phyloP scores from a whole-genome alignment of 1,140 invertebrate genomes.

The Diorhabda elongata region DNA sequence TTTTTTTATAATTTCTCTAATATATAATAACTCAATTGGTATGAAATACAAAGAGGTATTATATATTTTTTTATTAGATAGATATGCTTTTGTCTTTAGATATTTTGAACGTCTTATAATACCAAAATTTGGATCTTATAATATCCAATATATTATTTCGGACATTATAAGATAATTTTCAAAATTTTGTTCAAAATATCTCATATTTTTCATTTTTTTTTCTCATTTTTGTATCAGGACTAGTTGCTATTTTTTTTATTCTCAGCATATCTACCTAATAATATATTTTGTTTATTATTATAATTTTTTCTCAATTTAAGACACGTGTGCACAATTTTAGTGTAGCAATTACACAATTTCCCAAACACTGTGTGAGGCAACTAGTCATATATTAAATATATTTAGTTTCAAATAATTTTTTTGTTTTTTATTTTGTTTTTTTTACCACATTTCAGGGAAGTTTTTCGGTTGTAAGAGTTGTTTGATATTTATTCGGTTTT shows the following conservation, averaged over 20 bases:
- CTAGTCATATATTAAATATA: conserved; percentile 44
- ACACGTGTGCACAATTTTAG: conserved; percentile 37
- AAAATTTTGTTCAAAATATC: too few species aligned
- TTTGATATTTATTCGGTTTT: too few species aligned
- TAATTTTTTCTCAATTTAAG: conserved; percentile 29
- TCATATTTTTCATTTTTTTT: not conserved
- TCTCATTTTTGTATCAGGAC: conserved; percentile 22
- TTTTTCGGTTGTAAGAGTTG: too few species aligned
- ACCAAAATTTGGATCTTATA: too few species aligned
- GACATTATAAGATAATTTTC: too few species aligned
- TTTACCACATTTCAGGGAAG: too few species aligned
- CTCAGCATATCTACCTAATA: conserved; percentile 44
- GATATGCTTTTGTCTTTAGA: conserved; percentile 34
- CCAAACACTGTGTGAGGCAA: conserved; percentile 46
- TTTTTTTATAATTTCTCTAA: not conserved
- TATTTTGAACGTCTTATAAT: too few species aligned
- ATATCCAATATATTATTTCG: too few species aligned
- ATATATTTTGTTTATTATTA: conserved; percentile 12
- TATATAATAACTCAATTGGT: conserved; percentile 19
- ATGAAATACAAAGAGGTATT: conserved; percentile 19
- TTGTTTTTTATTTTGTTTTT: conserved; percentile 38
- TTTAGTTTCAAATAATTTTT: conserved; percentile 36
- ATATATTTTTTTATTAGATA: conserved; percentile 37
- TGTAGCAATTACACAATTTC: conserved; percentile 40
- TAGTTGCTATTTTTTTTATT: conserved; percentile 41